Percentiles rank a stretch among this genome's conserved stretches.
phyloP scores from a whole-genome alignment of 92 coral and sea anemone genomes.

The Anthopleura xanthogrammica region DNA sequence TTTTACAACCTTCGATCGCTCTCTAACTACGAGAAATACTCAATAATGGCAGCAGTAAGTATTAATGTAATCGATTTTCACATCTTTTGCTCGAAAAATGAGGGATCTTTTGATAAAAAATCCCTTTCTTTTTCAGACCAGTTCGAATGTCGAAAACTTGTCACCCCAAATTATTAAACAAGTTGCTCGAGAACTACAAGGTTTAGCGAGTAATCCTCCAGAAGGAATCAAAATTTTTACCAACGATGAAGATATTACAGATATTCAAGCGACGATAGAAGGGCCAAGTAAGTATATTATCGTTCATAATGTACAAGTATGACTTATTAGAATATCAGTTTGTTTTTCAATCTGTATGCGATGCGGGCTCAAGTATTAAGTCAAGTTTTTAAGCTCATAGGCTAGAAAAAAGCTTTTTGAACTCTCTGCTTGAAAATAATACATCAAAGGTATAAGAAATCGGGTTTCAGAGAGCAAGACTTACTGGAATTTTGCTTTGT shows the following conservation, averaged over 20 bases:
- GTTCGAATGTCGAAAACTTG: constrained; percentile 98
- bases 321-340: too few species aligned
- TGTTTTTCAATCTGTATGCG: too few species aligned
- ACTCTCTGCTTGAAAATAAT: too few species aligned
- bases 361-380: too few species aligned
- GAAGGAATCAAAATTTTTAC: constrained; percentile 94
- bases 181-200: constrained; percentile 86
- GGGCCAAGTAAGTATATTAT: constrained; percentile 77
- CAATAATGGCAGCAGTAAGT: constrained; percentile 40
- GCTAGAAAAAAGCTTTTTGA: too few species aligned
- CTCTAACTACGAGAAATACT: neutral
- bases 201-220: constrained; percentile 86
- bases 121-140: constrained; percentile 54
- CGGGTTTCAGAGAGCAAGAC: too few species aligned
- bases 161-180: constrained; percentile 98
- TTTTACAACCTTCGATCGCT: constrained; percentile 6
- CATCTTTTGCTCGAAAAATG: neutral
- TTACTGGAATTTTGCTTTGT: too few species aligned
- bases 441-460: too few species aligned
- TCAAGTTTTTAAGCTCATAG: too few species aligned
- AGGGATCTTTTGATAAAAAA: neutral
- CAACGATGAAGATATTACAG: constrained; percentile 93
- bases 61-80: neutral
- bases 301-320: neutral
- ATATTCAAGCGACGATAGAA: constrained; percentile 98